Evolutionary conservation across 2,113 vertebrate genomes (phyloP).

Genomic region (Baryphthengus martii): DNA sequence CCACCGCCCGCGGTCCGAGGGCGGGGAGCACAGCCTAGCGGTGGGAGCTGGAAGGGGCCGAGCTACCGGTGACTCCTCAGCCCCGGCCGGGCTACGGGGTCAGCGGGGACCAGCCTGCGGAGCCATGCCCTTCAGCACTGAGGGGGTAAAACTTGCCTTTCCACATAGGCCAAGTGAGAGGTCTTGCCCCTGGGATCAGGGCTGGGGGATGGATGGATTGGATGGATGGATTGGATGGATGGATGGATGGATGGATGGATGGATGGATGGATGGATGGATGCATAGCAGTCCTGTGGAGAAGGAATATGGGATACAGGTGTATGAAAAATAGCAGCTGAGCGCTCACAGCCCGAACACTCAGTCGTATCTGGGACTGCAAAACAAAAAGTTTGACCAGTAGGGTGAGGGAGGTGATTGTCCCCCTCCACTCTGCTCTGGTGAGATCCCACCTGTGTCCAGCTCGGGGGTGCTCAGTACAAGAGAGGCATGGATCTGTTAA

Average conservation of each 20-base stretch:
- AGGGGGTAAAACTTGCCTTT: not conserved
- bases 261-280: not conserved
- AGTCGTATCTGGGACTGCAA: not conserved
- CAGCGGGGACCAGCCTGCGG: not conserved
- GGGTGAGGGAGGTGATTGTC: not conserved
- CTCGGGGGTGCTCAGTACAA: not conserved
- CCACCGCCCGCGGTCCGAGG: not conserved
- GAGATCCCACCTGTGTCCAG: not conserved
- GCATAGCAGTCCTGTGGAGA: not conserved
- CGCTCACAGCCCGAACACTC: not conserved
- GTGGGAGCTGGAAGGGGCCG: not conserved
- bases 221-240: not conserved
- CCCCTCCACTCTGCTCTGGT: accelerated
- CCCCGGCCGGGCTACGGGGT: not conserved
- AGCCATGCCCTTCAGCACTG: not conserved
- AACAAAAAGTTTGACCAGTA: not conserved
- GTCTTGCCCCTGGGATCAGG: not conserved
- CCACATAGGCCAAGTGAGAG: not conserved
- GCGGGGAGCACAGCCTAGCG: slow-evolving; percentile 43
- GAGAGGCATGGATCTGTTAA: not conserved
- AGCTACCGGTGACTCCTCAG: accelerated
- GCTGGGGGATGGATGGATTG: not conserved
- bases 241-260: not conserved
- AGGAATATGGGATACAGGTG: not conserved
- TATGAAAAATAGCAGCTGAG: not conserved